These are phyloP conservation scores for Lamellibrachia satsuma DNA, from an alignment of 2,888 invertebrate genomes.

Conservation along the genomic window DNA sequence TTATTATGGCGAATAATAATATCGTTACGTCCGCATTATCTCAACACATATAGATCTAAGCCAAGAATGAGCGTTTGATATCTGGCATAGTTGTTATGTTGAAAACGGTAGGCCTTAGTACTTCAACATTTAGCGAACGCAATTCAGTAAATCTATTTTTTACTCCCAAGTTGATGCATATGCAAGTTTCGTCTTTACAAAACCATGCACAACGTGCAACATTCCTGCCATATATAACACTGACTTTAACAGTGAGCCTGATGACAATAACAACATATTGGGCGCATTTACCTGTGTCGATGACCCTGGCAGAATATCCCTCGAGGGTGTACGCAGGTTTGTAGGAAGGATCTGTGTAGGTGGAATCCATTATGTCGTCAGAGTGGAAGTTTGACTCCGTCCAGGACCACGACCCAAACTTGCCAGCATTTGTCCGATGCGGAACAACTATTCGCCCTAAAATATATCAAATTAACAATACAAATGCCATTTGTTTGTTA, in stretches of 20 bases:
- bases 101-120: too few relatives aligned
- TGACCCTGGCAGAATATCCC: neutral
- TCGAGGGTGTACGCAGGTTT: neutral
- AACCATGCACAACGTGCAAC: neutral
- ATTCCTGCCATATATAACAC: neutral
- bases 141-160: too few relatives aligned
- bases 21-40: too few relatives aligned
- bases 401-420: neutral
- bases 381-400: slow-evolving; percentile 4
- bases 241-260: too few relatives aligned
- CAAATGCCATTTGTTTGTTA: too few relatives aligned
- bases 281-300: neutral
- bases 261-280: neutral
- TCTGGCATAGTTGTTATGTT: too few relatives aligned
- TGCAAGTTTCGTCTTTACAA: too few relatives aligned
- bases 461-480: neutral
- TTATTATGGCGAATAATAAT: neutral
- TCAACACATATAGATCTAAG: too few relatives aligned
- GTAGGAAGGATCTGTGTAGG: neutral
- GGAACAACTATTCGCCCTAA: neutral
- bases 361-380: neutral
- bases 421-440: neutral
- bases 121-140: too few relatives aligned
- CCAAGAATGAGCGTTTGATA: too few relatives aligned
- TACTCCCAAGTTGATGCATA: too few relatives aligned